These are phyloP conservation scores for Eilema sororculum DNA, from an alignment of 2,888 invertebrate species.

Conservation along the genomic window DNA sequence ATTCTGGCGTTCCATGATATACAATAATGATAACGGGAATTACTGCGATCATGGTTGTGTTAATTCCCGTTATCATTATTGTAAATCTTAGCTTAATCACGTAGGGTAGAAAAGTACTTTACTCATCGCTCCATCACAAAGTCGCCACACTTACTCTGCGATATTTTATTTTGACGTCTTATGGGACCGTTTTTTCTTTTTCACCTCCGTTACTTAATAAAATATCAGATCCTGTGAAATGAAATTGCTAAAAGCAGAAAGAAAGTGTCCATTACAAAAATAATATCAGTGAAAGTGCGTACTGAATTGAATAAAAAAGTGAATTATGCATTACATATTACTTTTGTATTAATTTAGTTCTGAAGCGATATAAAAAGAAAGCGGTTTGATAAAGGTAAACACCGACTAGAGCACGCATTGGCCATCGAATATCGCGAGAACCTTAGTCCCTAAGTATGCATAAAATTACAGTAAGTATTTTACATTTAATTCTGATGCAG, in stretches of 20 bases:
- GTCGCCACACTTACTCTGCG: no score
- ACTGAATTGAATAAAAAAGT: conserved; percentile 26
- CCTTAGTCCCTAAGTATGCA: neutral
- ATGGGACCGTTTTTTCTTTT: no score
- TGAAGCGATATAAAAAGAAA: neutral
- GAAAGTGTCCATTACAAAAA: conserved; percentile 42
- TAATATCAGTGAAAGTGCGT: conserved; percentile 34
- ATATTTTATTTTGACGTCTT: no score
- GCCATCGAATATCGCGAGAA: neutral
- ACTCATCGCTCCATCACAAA: no score
- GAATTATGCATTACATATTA: neutral
- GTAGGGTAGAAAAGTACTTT: no score
- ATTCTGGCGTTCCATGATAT: no score
- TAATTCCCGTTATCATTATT: no score
- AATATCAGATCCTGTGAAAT: conserved; percentile 15
- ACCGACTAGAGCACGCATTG: neutral
- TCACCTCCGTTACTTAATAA: neutral
- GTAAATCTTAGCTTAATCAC: no score
- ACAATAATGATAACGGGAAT: no score
- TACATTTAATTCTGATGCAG: neutral
- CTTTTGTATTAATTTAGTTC: neutral
- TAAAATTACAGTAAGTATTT: neutral
- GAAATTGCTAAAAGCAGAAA: conserved; percentile 19
- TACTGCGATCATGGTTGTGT: no score
- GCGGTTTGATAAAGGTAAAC: neutral